Conservation (phyloP, 2,113 vertebrate genomes). For the Nipponia nippon region DNA sequence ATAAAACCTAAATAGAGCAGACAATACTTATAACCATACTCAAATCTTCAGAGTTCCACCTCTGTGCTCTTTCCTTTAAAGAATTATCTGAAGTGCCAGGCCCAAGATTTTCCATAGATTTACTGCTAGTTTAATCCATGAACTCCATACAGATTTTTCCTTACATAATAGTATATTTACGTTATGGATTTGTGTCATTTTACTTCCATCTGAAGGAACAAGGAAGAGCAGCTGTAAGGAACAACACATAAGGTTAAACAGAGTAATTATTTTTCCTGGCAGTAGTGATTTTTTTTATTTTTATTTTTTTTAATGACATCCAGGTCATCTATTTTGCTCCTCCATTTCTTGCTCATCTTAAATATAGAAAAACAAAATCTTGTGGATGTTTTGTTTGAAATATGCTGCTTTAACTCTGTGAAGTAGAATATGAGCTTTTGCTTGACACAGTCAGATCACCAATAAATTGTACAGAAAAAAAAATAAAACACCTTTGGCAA, state of each 20-base stretch:
- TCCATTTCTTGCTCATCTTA: neutral
- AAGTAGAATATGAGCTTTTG: neutral
- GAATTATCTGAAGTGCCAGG: neutral
- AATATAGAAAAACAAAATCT: neutral
- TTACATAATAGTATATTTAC: neutral
- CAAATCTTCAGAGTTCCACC: neutral
- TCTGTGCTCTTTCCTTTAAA: neutral
- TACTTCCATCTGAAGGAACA: neutral
- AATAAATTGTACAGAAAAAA: constrained; percentile 32
- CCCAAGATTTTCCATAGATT: neutral
- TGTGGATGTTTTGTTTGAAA: neutral
- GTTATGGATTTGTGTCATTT: neutral
- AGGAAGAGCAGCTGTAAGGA: neutral
- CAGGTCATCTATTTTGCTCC: neutral
- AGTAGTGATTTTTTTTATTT: neutral
- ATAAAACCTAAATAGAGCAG: neutral
- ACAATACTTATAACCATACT: neutral
- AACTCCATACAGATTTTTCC: neutral
- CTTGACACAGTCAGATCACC: neutral
- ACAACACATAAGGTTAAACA: neutral
- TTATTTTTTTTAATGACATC: neutral
- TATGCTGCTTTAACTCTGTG: neutral
- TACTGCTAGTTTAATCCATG: neutral
- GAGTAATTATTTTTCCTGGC: neutral
- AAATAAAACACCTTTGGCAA: neutral